Conservation (phyloP, 2,888 invertebrate genomes). For the Ashinkailepas kermadecensis region DNA sequence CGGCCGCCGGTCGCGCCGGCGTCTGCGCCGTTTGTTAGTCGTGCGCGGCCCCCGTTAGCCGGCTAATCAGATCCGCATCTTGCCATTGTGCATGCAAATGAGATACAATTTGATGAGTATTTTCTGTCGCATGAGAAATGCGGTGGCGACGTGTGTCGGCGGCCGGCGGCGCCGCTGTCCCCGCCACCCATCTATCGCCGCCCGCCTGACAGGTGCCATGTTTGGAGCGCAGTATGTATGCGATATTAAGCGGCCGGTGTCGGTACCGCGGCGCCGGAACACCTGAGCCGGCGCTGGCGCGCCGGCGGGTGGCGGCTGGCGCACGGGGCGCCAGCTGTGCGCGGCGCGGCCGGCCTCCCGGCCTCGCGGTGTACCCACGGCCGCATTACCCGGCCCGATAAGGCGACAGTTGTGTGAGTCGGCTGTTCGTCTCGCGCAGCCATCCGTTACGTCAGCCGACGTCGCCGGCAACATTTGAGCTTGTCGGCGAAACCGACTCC, state of each 20-base stretch:
- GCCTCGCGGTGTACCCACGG: no score
- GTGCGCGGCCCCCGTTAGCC: neutral
- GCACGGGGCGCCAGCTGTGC: no score
- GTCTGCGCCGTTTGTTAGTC: constrained; percentile 1
- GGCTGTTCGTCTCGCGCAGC: no score
- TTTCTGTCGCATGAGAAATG: constrained; percentile 6
- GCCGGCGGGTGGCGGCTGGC: no score
- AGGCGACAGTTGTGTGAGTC: no score
- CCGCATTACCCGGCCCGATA: no score
- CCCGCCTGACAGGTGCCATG: neutral
- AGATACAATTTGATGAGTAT: constrained; percentile 14
- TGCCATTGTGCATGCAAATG: constrained; percentile 12
- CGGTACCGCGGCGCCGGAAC: neutral
- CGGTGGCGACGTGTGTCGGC: neutral
- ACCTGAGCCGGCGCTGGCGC: no score
- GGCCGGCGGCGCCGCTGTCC: neutral
- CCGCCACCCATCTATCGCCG: neutral
- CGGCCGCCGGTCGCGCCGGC: neutral
- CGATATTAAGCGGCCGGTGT: neutral
- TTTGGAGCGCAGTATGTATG: neutral
- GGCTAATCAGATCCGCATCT: constrained; percentile 6
- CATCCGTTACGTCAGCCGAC: no score
- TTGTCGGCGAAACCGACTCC: neutral
- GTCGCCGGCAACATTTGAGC: neutral
- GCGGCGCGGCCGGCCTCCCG: no score